A percentile compares a stretch with the other conserved stretches of the same genome.
These are phyloP conservation scores for Sebastes schlegelii DNA, from an alignment of 2,113 vertebrate species.

Conservation along the genomic window DNA sequence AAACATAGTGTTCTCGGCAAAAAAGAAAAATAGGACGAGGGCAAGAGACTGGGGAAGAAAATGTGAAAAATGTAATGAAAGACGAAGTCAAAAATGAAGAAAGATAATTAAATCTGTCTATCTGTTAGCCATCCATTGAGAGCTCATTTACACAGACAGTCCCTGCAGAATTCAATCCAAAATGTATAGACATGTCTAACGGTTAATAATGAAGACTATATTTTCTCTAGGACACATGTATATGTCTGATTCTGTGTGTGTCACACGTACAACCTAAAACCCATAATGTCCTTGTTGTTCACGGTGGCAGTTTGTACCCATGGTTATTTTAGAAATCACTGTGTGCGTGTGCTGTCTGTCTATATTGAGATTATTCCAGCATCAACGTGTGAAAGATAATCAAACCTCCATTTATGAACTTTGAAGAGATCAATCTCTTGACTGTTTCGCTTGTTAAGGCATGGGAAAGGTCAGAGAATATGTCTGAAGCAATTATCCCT, in stretches of 20 bases:
- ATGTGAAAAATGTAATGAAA: background rate
- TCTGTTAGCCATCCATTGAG: background rate
- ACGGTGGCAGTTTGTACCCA: slow-evolving; percentile 40
- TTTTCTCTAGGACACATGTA: background rate
- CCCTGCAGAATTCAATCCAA: background rate
- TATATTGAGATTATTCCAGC: slow-evolving; percentile 11
- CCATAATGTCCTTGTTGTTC: slow-evolving; percentile 19
- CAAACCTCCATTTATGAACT: slow-evolving; percentile 26
- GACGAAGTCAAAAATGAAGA: background rate
- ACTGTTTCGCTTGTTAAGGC: slow-evolving; percentile 55
- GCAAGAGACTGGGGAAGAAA: background rate
- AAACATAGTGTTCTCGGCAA: background rate
- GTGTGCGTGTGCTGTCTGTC: background rate
- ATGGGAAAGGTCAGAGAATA: slow-evolving; percentile 38
- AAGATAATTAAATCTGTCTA: background rate
- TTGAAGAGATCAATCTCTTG: slow-evolving; percentile 44
- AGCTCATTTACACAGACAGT: background rate
- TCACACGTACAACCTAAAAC: slow-evolving; percentile 9
- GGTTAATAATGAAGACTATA: background rate
- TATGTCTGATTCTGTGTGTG: background rate
- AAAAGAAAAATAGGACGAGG: background rate
- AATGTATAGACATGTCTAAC: background rate
- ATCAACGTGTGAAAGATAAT: slow-evolving; percentile 46
- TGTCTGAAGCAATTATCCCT: slow-evolving; percentile 34
- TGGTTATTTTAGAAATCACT: slow-evolving; percentile 52